Percentiles rank a stretch among this genome's conserved stretches.
These are phyloP conservation scores for Pseudonaja textilis DNA, from an alignment of 2,113 vertebrate species.

Conservation along the genomic window DNA sequence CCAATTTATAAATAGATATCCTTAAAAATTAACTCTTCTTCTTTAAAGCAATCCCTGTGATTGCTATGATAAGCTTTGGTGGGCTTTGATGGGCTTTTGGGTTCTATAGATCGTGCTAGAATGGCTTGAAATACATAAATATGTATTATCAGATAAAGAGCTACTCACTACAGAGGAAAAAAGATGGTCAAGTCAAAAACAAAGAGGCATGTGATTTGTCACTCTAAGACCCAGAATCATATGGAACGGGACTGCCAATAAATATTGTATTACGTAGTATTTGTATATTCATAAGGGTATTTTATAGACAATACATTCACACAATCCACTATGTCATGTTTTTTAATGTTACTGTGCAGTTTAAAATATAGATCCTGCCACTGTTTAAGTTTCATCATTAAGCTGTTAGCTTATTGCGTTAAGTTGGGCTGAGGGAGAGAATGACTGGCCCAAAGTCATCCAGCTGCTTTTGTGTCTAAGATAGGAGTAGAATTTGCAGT, in stretches of 20 bases:
- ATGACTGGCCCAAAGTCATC: neutral
- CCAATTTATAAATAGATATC: neutral
- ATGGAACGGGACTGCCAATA: neutral
- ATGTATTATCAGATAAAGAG: neutral
- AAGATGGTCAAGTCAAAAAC: neutral
- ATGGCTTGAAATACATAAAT: neutral
- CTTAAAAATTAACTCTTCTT: neutral
- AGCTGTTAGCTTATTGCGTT: neutral
- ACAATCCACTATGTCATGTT: neutral
- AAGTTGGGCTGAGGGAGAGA: neutral
- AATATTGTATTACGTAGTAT: neutral
- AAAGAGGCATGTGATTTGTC: neutral
- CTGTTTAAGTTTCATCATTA: neutral
- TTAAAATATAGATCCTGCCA: neutral
- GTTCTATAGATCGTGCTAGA: neutral
- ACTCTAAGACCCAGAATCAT: neutral
- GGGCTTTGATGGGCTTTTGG: neutral
- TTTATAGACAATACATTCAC: neutral
- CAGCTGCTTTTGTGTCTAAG: neutral
- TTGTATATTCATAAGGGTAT: neutral
- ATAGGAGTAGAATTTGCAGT: neutral
- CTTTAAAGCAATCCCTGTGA: neutral
- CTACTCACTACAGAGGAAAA: neutral
- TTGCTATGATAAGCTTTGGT: neutral
- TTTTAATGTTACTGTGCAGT: neutral